These are phyloP conservation scores for Leucopsar rothschildi DNA, from an alignment of 2,113 vertebrate genomes.

Conservation along the genomic window DNA sequence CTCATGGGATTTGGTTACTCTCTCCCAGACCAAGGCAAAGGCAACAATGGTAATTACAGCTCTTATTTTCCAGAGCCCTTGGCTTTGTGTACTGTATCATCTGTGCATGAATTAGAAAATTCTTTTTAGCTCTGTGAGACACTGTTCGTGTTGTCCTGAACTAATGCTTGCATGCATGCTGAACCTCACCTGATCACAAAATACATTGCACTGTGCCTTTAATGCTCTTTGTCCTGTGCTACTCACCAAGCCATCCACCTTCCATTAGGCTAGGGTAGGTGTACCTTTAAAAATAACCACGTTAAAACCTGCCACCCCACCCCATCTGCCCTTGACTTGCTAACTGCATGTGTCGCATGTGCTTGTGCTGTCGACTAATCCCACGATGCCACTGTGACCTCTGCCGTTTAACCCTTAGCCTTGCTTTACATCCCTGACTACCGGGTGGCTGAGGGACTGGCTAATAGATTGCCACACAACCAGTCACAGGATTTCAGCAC, in stretches of 20 bases:
- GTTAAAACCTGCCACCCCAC: background rate
- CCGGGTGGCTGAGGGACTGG: slow-evolving; percentile 99
- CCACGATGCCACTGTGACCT: slow-evolving; percentile 94
- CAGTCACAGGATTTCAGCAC: slow-evolving; percentile 99
- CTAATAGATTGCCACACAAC: slow-evolving; percentile 99
- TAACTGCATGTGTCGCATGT: slow-evolving; percentile 96
- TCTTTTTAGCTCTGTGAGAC: background rate
- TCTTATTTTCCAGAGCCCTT: background rate
- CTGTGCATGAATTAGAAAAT: slow-evolving; percentile 63
- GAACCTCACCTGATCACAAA: background rate
- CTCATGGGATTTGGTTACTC: slow-evolving; percentile 94
- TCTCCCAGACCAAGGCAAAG: slow-evolving; percentile 94
- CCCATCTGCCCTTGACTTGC: slow-evolving; percentile 74
- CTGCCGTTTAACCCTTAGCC: slow-evolving; percentile 98
- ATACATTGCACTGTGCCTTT: background rate
- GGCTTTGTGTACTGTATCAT: background rate
- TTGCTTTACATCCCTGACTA: slow-evolving; percentile 99
- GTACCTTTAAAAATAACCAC: background rate
- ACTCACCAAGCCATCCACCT: slow-evolving; percentile 23
- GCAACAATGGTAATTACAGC: slow-evolving; percentile 90
- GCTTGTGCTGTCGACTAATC: slow-evolving; percentile 93
- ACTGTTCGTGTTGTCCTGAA: slow-evolving; percentile 11
- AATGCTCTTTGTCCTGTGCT: background rate
- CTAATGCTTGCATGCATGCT: slow-evolving; percentile 57
- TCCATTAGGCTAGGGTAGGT: slow-evolving; percentile 61